These are phyloP conservation scores for Fratercula arctica DNA, from an alignment of 2,797 vertebrate genomes.

Conservation along the genomic window DNA sequence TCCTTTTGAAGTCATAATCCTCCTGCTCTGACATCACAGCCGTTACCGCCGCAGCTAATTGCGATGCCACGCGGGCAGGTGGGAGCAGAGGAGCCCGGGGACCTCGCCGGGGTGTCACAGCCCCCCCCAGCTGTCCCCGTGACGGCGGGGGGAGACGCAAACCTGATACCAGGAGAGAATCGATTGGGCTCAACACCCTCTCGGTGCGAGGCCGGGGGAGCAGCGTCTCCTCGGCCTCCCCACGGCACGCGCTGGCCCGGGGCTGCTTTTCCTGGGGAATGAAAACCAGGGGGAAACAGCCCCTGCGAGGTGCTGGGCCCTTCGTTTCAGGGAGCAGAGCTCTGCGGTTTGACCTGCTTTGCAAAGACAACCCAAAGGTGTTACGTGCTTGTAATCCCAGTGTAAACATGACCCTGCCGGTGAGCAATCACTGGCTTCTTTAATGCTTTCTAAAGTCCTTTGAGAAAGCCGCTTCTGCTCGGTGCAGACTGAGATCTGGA, in stretches of 20 bases:
- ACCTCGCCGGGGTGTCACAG: not conserved
- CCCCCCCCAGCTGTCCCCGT: not conserved
- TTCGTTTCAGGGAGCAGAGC: fast-evolving
- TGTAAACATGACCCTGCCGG: fast-evolving
- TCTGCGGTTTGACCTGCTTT: not conserved
- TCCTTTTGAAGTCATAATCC: not conserved
- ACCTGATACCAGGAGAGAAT: not conserved
- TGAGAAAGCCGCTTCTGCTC: not conserved
- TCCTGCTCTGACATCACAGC: not conserved
- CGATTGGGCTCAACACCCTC: not conserved
- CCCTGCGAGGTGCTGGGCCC: not conserved
- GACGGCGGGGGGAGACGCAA: not conserved
- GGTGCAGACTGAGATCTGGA: not conserved
- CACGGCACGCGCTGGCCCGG: no score
- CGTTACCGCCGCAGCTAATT: not conserved
- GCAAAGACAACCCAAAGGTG: not conserved
- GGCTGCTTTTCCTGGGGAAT: not conserved
- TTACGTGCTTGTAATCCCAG: not conserved
- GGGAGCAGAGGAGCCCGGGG: not conserved
- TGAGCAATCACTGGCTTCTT: fast-evolving
- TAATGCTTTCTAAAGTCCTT: not conserved
- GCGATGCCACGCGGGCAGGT: not conserved
- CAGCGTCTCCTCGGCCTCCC: not conserved
- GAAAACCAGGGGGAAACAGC: no score
- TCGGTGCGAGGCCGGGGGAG: fast-evolving